These are phyloP conservation scores for Pseudocheirus occidentalis DNA, from an alignment of 2,797 vertebrate genomes.

Conservation along the genomic window DNA sequence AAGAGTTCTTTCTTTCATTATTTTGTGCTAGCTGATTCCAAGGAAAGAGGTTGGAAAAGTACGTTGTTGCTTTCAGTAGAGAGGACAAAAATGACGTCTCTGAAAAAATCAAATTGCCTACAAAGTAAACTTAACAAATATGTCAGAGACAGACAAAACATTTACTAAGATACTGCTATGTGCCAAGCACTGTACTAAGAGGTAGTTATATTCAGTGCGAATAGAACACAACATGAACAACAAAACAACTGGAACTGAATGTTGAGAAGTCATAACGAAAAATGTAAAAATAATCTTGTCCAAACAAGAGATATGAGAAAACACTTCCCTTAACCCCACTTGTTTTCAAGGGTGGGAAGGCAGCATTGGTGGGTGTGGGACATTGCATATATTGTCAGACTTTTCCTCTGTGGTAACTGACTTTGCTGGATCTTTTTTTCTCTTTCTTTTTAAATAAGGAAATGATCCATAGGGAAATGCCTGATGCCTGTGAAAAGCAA, in stretches of 20 bases:
- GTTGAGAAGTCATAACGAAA: neutral
- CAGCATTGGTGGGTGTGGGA: neutral
- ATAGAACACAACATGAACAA: neutral
- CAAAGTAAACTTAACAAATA: conserved; percentile 2
- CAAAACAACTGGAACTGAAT: neutral
- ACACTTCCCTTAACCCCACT: neutral
- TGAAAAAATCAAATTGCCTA: conserved; percentile 51
- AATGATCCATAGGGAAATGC: neutral
- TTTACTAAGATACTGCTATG: neutral
- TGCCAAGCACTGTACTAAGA: neutral
- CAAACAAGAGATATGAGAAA: neutral
- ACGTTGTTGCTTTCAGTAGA: conserved; percentile 24
- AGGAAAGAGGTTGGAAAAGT: conserved; percentile 2
- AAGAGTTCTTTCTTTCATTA: conserved; percentile 72
- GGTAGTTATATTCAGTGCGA: neutral
- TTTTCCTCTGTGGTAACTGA: neutral
- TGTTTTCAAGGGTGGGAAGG: neutral
- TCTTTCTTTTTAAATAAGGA: neutral
- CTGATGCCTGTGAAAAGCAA: neutral
- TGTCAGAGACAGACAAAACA: neutral
- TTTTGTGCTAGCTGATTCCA: conserved; percentile 43
- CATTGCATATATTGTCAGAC: neutral
- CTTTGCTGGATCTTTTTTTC: neutral
- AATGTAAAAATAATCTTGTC: neutral
- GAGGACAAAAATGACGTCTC: conserved; percentile 54